Evolutionary conservation across 2,113 vertebrate species (phyloP).

Genomic region (Vidua macroura): DNA sequence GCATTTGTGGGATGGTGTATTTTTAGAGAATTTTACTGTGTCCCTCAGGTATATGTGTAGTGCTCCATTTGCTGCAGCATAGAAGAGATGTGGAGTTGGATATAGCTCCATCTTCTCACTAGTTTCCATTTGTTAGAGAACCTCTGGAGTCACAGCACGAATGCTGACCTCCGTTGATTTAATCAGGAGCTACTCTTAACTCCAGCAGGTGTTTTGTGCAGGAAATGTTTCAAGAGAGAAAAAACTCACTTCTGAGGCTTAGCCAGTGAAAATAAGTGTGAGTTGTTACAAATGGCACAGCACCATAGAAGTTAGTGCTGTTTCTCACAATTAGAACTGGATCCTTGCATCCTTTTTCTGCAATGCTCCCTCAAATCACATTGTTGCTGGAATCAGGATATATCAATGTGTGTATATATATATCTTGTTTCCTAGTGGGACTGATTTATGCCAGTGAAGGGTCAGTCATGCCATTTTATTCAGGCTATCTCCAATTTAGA

Average conservation of each 20-base stretch:
- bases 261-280: background rate
- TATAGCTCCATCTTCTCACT: background rate
- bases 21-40: background rate
- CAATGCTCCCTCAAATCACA: background rate
- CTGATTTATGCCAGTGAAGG: background rate
- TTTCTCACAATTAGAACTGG: background rate
- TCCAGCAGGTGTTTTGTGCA: background rate
- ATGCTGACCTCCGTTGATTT: background rate
- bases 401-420: accelerated
- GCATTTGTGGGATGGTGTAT: background rate
- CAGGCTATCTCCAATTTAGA: background rate
- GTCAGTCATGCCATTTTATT: background rate
- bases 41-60: background rate
- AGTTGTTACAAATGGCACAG: background rate
- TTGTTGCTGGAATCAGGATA: background rate
- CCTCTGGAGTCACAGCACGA: background rate
- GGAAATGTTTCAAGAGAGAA: background rate
- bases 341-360: background rate
- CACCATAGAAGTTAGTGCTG: background rate
- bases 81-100: background rate
- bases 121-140: background rate
- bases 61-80: background rate
- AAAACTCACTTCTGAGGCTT: background rate
- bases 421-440: background rate
- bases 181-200: background rate